Base-by-base conservation (phyloP, 2,113 vertebrate genomes). In the Calidris pygmaea region DNA sequence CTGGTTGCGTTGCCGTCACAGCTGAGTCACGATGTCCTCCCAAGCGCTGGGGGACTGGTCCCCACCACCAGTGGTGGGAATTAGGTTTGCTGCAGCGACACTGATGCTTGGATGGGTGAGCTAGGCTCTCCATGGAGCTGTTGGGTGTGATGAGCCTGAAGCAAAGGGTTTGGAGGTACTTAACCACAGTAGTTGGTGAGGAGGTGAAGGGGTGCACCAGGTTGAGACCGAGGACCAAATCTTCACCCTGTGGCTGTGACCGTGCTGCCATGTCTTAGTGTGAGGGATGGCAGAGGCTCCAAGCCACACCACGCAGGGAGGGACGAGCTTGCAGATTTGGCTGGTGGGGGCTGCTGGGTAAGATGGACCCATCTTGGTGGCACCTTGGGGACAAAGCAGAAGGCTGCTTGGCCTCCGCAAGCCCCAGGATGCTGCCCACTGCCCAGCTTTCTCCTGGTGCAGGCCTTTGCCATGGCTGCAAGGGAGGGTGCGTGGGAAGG, bases 221-320 rank as follows among this genome's bases (percentile, higher is more conserved):
- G 26, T 6, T 77, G 73, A 14, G 37, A 77, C 27, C 2, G 1
- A 77, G 1, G 1, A 48, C 16, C 24, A 11, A 41, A 6, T 24
- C 66, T 30, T 77, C 4, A 0, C 48, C 32, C 14, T 30, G n/a
- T 6, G 2, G 24, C 37, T 3, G 0, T 24, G 39, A 65, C 41
- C 12, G 12, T 47, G n/a, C 76, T 56, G 30, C 50, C 4, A 1
- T 65, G 67, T n/a, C 50, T 30, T 56, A 20, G 29, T 1, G 16
- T 35, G 39, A 27, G 47, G 41, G 43, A 5, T 2, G 3, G 60
- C 29, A 84, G 45, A 37, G 47, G 34, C 39, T 68, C 14, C 34
- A 37, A 47, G 52, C 17, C 3, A 2, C 39, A 43, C 35, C 15
- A 2, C 0, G 0, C 32, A 34, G 60, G 16, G 22, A 45, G 17